Evolutionary conservation across 1,140 invertebrate genomes (phyloP).

Genomic region (Dermatophagoides farinae): DNA sequence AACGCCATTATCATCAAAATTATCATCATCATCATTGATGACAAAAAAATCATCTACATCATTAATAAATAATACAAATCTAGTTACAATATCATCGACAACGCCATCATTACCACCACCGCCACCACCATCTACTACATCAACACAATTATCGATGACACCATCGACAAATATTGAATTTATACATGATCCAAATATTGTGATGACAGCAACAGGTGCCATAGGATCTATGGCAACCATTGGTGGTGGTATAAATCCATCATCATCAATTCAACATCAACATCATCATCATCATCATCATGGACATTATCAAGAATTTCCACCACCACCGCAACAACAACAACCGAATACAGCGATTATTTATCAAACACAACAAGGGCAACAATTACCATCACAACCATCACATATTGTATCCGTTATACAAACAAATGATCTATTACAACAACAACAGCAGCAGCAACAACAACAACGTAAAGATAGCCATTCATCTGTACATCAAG

Average conservation of each 20-base stretch:
- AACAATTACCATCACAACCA: neutral
- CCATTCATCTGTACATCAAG: no score
- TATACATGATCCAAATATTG: neutral
- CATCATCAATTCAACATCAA: neutral
- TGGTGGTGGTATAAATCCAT: neutral
- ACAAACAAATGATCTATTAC: no score
- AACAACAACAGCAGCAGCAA: neutral
- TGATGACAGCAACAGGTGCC: neutral
- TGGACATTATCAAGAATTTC: slow-evolving; percentile 3
- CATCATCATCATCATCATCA: neutral
- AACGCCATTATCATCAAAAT: neutral
- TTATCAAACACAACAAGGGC: neutral
- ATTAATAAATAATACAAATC: neutral
- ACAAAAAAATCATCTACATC: neutral
- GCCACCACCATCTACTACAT: neutral
- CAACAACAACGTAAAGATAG: neutral
- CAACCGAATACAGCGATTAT: neutral
- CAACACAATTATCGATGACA: neutral
- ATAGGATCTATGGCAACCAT: neutral
- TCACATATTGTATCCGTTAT: no score
- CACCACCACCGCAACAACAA: neutral
- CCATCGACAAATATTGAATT: neutral
- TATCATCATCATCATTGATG: neutral
- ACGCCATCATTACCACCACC: neutral
- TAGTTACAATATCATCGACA: neutral